phyloP scores from a whole-genome alignment of 2,888 invertebrate species.

The Scaptomyza caliginosa region DNA sequence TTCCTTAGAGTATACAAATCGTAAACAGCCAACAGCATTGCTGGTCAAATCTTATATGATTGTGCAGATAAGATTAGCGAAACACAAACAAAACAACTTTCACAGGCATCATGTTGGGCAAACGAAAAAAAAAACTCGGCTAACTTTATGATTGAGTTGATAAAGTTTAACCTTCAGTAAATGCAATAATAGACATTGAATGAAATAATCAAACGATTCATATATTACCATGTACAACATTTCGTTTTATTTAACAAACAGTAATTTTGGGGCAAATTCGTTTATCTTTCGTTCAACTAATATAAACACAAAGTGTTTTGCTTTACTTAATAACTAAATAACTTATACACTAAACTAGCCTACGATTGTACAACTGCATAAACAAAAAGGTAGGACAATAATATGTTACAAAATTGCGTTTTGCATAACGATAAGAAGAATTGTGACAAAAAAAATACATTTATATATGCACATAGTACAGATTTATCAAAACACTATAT shows the following conservation, averaged over 20 bases:
- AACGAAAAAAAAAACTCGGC: neutral
- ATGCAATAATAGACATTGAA: neutral
- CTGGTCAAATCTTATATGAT: neutral
- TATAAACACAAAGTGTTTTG: neutral
- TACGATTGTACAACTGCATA: slow-evolving; percentile 45
- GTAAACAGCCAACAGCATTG: neutral
- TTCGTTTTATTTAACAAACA: slow-evolving; percentile 49
- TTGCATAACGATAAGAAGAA: slow-evolving; percentile 51
- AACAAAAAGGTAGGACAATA: slow-evolving; percentile 16
- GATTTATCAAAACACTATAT: slow-evolving; percentile 46
- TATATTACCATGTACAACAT: slow-evolving; percentile 24
- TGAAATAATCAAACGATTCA: neutral
- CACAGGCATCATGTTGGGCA: neutral
- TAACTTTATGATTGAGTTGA: slow-evolving; percentile 3
- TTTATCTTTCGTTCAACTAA: slow-evolving; percentile 25
- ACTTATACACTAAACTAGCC: slow-evolving; percentile 40
- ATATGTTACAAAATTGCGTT: slow-evolving; percentile 33
- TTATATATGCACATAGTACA: slow-evolving; percentile 39
- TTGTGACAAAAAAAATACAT: slow-evolving; percentile 65
- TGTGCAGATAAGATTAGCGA: slow-evolving; percentile 14
- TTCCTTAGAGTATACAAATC: neutral
- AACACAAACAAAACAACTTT: neutral
- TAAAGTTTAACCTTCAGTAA: neutral
- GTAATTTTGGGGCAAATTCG: slow-evolving; percentile 52
- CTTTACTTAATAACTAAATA: slow-evolving; percentile 32